Base-by-base conservation (phyloP, 2,113 vertebrate genomes). In the Neotoma lepida region DNA sequence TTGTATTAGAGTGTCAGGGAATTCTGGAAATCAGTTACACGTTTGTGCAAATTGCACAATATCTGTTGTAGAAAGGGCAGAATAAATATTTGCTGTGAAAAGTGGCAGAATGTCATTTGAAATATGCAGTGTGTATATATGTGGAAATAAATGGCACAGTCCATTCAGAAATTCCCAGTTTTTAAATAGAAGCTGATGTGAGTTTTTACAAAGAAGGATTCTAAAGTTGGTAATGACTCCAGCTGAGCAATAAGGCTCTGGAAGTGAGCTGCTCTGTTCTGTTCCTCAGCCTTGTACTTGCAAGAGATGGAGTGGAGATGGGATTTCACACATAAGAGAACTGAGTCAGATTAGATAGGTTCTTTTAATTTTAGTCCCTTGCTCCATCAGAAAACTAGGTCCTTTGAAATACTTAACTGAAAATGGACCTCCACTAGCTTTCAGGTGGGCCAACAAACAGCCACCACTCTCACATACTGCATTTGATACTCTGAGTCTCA, bases 321-420 rank as follows among this genome's bases (percentile, higher is more conserved):
- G 78, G 89, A 41, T 90, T 97, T 28, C 85, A 93, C 22, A 78
- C 12, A 17, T 51, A 66, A 68, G 13, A 12, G 92, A 81, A 97
- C 73, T 78, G 81, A 97, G n/a, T 41, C 73, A 3, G 0, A 15
- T 91, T 74, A 89, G 33, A 3, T 73, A 81, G 49, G 35, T 82
- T 86, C 66, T 90, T 94, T 26, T 41, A 26, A 82, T 82, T 84
- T 63, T 84, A 44, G 80, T 63, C 4, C 39, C 56, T 63, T 44
- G 56, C 88, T 46, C 63, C 41, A 61, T 22, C 89, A 74, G n/a
- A 54, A 91, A 68, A 90, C 61, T 95, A 80, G 35, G n/a, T 66
- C 39, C 26, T 4, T 44, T 80, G 74, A 58, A 22, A 18, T 15
- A 70, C 8, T 82, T 93, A 41, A 28, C 80, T 84, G 86, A 88